These are phyloP conservation scores for Alcedo quadribrachys DNA, from an alignment of 2,797 vertebrate genomes.

Conservation along the genomic window DNA sequence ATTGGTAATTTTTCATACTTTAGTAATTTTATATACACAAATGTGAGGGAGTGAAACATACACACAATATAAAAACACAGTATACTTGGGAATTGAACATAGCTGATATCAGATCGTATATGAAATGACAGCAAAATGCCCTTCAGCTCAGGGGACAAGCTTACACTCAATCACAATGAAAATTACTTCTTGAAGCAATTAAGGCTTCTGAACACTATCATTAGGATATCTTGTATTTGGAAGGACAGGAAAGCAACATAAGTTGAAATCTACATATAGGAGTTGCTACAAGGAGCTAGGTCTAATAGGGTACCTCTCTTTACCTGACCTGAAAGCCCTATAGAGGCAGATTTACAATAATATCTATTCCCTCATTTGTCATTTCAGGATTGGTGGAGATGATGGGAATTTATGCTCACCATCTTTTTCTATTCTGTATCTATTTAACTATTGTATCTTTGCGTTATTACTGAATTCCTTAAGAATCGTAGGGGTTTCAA, in stretches of 20 bases:
- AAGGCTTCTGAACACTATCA: not conserved
- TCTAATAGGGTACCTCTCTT: not conserved
- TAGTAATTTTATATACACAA: not conserved
- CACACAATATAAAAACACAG: not conserved
- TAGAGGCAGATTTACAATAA: not conserved
- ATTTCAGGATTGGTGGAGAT: not conserved
- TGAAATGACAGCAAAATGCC: constrained; percentile 2
- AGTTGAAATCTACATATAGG: not conserved
- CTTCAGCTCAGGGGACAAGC: not conserved
- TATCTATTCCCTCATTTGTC: not conserved
- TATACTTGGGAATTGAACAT: not conserved
- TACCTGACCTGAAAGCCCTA: not conserved
- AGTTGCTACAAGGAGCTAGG: not conserved
- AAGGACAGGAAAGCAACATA: not conserved
- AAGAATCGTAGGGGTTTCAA: not conserved
- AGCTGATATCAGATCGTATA: not conserved
- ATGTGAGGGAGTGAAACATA: not conserved
- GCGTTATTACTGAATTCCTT: not conserved
- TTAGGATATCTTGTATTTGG: accelerated
- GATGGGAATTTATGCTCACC: not conserved
- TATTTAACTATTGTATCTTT: not conserved
- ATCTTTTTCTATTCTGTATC: not conserved
- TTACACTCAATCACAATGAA: not conserved
- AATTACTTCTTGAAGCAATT: not conserved
- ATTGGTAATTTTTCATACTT: not conserved